Base-by-base conservation (phyloP, 1,140 invertebrate genomes). In the Papilio xuthus region DNA sequence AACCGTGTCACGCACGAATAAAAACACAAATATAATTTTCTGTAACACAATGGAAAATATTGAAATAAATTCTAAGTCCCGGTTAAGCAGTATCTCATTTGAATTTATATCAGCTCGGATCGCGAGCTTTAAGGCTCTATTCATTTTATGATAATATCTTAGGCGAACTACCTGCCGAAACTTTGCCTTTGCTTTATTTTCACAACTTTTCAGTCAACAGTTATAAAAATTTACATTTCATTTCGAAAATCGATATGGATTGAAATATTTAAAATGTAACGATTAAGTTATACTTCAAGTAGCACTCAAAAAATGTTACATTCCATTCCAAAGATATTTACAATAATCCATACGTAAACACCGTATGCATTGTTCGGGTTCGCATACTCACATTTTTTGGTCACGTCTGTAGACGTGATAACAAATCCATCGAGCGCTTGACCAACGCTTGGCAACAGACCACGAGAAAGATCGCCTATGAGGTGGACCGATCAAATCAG, bases 131-230 rank as follows among this genome's bases (percentile, higher is more conserved):
- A 28, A 28, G 60, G 23, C 26, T 67, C 60, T 67, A 67, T 67
- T 67, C 60, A 67, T 67, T 67, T 67, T 67, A 67, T 67, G 60
- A 67, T 67, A 67, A 67, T 67, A 67, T 67, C 60, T 67, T 67
- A 67, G 26, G 28, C 60, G 60, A 67, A 67, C 60, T 60, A 60
- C 56, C 56, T 60, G 20, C 60, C 26, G 26, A 67, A 67, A 67
- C 60, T 67, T 67, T 67, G 26, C 12, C 13, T 13, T 3, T 28
- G 12, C 10, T 56, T 56, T 56, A 56, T 63, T n/a, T 63, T 28
- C 60, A 67, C 13, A 67, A 67, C 10, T 67, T 67, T 67, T 10
- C 23, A 67, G 60, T 60, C 23, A 26, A 28, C 20, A 60, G 56
- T 67, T 28, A 28, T 28, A 67, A 13, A 32, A 28, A 28, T 67